Evolutionary conservation across 2,797 vertebrate genomes (phyloP).

Genomic region (Chrosomus eos): DNA sequence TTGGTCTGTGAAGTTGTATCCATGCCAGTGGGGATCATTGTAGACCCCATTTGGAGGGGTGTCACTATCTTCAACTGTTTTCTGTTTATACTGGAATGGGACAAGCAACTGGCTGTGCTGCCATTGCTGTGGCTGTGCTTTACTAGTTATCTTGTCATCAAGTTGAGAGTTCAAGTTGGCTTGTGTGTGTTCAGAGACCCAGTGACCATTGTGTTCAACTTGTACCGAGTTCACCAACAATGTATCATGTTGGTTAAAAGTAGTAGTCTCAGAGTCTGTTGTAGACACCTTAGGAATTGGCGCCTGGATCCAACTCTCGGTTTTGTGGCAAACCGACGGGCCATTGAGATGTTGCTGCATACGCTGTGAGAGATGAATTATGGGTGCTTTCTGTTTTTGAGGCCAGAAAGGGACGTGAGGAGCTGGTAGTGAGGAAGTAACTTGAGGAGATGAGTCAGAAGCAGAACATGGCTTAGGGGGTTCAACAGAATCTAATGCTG

Average conservation of each 20-base stretch:
- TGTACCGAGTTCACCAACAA: conserved; percentile 19
- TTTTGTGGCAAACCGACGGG: conserved; percentile 36
- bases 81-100: conserved; percentile 63
- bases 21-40: conserved; percentile 61
- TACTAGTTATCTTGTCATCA: conserved; percentile 50
- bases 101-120: conserved; percentile 48
- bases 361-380: conserved; percentile 77
- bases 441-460: conserved; percentile 36
- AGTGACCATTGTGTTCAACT: conserved; percentile 61
- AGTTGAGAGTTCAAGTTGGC: conserved; percentile 59
- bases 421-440: conserved; percentile 23
- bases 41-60: conserved; percentile 59
- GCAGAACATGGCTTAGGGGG: neutral
- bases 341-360: conserved; percentile 72
- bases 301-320: neutral
- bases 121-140: conserved; percentile 57
- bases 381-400: conserved; percentile 63
- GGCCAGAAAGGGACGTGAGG: conserved; percentile 46
- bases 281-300: neutral
- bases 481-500: conserved; percentile 8
- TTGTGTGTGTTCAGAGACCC: conserved; percentile 63
- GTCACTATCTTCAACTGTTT: neutral
- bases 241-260: neutral
- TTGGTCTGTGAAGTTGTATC: conserved; percentile 60
- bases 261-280: conserved; percentile 36